Percentiles rank a stretch among this genome's conserved stretches.
Evolutionary conservation across 2,113 vertebrate species (phyloP).

Genomic region (Pagrus major): DNA sequence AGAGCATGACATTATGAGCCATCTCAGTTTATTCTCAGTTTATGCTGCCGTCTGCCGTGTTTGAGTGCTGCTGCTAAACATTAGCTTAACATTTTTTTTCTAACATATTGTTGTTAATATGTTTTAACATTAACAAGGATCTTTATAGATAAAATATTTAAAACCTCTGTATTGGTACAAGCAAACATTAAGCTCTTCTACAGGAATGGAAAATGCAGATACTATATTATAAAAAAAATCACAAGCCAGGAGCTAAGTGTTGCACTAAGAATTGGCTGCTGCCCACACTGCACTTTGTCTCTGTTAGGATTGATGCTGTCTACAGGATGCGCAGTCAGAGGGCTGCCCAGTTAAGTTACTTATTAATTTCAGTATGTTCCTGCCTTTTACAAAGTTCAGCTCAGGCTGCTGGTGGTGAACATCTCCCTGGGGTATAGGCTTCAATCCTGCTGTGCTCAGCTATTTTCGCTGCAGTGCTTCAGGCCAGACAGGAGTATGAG

Average conservation of each 20-base stretch:
- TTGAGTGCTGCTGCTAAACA: not conserved
- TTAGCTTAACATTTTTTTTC: not conserved
- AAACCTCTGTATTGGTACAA: not conserved
- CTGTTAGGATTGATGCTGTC: slow-evolving; percentile 8
- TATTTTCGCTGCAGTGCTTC: slow-evolving; percentile 37
- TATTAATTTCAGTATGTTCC: slow-evolving; percentile 7
- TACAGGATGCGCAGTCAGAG: not conserved
- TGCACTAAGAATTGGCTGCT: not conserved
- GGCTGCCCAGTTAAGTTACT: not conserved
- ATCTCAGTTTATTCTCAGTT: slow-evolving; percentile 15
- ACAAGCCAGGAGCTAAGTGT: not conserved
- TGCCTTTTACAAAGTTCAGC: slow-evolving; percentile 26
- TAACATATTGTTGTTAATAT: not conserved
- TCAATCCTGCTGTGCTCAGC: slow-evolving; percentile 42
- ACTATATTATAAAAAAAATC: not conserved
- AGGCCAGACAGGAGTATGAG: not conserved
- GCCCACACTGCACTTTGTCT: not conserved
- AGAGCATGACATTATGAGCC: not conserved
- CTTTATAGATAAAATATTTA: not conserved
- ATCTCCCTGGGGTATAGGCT: slow-evolving; percentile 3
- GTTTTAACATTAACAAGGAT: not conserved
- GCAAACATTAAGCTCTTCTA: not conserved
- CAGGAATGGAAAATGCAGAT: not conserved
- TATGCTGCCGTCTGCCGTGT: not conserved
- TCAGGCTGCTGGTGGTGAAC: not conserved